These are phyloP conservation scores for Pocota personata DNA, from an alignment of 2,888 invertebrate genomes.

Conservation along the genomic window DNA sequence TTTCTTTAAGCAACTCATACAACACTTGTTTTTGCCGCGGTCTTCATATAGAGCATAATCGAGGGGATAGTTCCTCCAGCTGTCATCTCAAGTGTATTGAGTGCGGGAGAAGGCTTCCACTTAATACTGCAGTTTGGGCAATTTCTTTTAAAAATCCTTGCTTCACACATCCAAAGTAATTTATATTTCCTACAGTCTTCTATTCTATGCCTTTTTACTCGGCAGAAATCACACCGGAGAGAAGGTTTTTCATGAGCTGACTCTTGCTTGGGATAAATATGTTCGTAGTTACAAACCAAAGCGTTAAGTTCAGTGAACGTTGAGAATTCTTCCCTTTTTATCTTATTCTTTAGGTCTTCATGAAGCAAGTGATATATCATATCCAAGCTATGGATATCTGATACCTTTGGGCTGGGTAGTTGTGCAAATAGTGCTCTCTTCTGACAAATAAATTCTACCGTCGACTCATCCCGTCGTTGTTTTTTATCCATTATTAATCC, in stretches of 20 bases:
- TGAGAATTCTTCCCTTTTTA: background rate
- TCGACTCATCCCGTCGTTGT: background rate
- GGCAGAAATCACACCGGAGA: no score
- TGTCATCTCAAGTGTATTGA: background rate
- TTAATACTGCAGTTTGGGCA: background rate
- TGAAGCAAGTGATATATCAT: background rate
- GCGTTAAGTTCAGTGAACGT: background rate
- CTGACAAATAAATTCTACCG: background rate
- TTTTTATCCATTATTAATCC: background rate
- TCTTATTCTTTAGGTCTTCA: background rate
- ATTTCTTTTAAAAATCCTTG: background rate
- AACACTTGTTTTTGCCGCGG: background rate
- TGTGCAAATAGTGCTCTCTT: background rate
- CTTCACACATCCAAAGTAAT: background rate
- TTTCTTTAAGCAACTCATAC: background rate
- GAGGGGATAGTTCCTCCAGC: background rate
- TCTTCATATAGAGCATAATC: background rate
- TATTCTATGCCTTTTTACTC: background rate
- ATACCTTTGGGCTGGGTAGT: background rate
- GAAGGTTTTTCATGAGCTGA: no score
- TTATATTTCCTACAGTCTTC: background rate
- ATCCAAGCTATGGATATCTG: background rate
- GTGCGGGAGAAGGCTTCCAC: background rate
- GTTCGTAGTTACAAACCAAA: background rate
- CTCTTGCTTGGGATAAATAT: background rate